Evolutionary conservation across 2,113 vertebrate species (phyloP).

Genomic region (Ageneiosus marmoratus): DNA sequence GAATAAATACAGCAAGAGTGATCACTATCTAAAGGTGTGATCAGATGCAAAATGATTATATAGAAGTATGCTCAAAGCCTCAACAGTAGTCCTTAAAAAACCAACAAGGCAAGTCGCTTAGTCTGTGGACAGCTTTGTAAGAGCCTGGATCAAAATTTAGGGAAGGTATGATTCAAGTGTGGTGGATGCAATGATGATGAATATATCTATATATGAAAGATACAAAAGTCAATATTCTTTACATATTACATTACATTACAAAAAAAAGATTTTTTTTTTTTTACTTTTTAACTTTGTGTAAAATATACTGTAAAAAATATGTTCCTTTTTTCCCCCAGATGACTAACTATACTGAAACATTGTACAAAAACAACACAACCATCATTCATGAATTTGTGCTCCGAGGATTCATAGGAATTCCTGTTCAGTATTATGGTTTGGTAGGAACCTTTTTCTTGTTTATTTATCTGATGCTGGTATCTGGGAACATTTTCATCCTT

Average conservation of each 20-base stretch:
- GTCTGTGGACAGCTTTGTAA: not conserved
- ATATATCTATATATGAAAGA: too few relatives aligned
- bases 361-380: slow-evolving; percentile 16
- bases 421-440: slow-evolving; percentile 50
- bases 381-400: slow-evolving; percentile 49
- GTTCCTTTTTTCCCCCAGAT: slow-evolving; percentile 11
- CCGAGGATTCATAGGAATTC: slow-evolving; percentile 67
- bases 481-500: slow-evolving; percentile 55
- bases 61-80: not conserved
- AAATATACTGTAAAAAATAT: not conserved
- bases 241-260: too few relatives aligned
- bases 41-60: not conserved
- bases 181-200: not conserved
- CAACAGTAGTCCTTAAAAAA: not conserved
- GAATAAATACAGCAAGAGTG: not conserved
- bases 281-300: not conserved
- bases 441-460: slow-evolving; percentile 58
- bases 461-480: slow-evolving; percentile 56
- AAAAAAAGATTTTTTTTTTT: too few relatives aligned
- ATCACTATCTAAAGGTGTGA: slow-evolving; percentile 1
- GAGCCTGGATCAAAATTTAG: not conserved
- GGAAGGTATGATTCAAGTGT: not conserved
- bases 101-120: not conserved
- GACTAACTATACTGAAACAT: not conserved
- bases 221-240: too few relatives aligned